phyloP scores from a whole-genome alignment of 2,797 vertebrate species.

The Sardinella longiceps region DNA sequence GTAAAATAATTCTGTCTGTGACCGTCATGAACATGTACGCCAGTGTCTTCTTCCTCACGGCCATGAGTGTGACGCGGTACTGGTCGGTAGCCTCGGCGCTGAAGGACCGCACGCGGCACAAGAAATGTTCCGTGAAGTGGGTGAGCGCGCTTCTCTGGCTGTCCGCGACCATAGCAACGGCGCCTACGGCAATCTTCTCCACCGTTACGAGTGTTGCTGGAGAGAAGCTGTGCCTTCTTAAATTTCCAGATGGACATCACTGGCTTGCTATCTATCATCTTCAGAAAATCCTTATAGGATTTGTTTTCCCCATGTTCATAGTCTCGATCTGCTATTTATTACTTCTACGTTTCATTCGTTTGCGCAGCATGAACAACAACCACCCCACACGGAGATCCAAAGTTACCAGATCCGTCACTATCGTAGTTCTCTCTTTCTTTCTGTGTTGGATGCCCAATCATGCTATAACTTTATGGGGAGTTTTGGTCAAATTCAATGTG shows the following conservation, averaged over 20 bases:
- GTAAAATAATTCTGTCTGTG: slow-evolving; percentile 69
- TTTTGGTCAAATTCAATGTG: slow-evolving; percentile 72
- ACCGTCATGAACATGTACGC: slow-evolving; percentile 78
- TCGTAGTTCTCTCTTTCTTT: slow-evolving; percentile 72
- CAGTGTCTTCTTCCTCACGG: slow-evolving; percentile 76
- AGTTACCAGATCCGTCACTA: slow-evolving; percentile 72
- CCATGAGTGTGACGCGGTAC: slow-evolving; percentile 76
- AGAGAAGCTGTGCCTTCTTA: slow-evolving; percentile 71
- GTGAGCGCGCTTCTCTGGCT: slow-evolving; percentile 71
- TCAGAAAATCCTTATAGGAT: slow-evolving; percentile 73
- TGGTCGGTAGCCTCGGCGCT: slow-evolving; percentile 74
- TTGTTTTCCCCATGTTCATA: slow-evolving; percentile 73
- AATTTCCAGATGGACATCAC: slow-evolving; percentile 65
- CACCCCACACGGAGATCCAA: slow-evolving; percentile 64
- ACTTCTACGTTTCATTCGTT: slow-evolving; percentile 66
- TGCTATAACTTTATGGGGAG: slow-evolving; percentile 73
- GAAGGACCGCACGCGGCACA: slow-evolving; percentile 60
- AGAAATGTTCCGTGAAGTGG: slow-evolving; percentile 66
- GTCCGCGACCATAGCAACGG: slow-evolving; percentile 63
- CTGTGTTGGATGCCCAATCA: slow-evolving; percentile 73
- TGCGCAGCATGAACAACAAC: slow-evolving; percentile 72
- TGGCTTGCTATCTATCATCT: slow-evolving; percentile 74
- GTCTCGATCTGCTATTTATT: slow-evolving; percentile 71
- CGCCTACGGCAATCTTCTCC: slow-evolving; percentile 70
- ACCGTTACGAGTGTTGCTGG: slow-evolving; percentile 60